Evolutionary conservation across 2,113 vertebrate genomes (phyloP).

Genomic region (Pedetes capensis): DNA sequence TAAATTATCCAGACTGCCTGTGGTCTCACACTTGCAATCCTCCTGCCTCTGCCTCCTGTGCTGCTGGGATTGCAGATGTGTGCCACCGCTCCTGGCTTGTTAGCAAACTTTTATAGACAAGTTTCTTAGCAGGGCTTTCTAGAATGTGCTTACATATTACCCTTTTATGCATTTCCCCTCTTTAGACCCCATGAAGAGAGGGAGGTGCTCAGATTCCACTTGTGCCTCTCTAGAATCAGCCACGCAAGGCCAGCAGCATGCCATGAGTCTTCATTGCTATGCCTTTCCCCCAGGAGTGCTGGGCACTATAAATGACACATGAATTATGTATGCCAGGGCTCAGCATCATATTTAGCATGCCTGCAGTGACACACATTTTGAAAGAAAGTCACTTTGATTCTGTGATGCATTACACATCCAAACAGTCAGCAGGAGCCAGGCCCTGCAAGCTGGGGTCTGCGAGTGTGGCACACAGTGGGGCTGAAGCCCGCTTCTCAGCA

Average conservation of each 20-base stretch:
- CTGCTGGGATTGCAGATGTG: too few relatives aligned
- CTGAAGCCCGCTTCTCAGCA: conserved; percentile 34
- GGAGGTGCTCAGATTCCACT: conserved; percentile 65
- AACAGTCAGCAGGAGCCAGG: conserved; percentile 72
- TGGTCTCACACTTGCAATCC: too few relatives aligned
- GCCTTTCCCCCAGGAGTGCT: conserved; percentile 71
- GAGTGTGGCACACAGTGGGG: conserved; percentile 70
- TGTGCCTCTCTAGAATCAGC: conserved; percentile 70
- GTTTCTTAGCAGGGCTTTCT: background rate
- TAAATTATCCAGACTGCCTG: too few relatives aligned
- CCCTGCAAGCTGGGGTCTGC: conserved; percentile 69
- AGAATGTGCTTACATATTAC: background rate
- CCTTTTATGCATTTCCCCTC: background rate
- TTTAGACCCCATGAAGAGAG: background rate
- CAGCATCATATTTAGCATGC: conserved; percentile 83
- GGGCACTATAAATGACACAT: conserved; percentile 82
- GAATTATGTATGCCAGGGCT: conserved; percentile 86
- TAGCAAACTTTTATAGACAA: background rate
- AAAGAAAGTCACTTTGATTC: conserved; percentile 82
- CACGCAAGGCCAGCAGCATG: conserved; percentile 66
- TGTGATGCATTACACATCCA: conserved; percentile 77
- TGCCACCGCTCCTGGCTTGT: too few relatives aligned
- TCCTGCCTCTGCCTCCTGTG: too few relatives aligned
- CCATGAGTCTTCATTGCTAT: conserved; percentile 80
- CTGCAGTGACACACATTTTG: conserved; percentile 84